Conservation (phyloP, 2,113 vertebrate species). For the Oxyruncus cristatus region DNA sequence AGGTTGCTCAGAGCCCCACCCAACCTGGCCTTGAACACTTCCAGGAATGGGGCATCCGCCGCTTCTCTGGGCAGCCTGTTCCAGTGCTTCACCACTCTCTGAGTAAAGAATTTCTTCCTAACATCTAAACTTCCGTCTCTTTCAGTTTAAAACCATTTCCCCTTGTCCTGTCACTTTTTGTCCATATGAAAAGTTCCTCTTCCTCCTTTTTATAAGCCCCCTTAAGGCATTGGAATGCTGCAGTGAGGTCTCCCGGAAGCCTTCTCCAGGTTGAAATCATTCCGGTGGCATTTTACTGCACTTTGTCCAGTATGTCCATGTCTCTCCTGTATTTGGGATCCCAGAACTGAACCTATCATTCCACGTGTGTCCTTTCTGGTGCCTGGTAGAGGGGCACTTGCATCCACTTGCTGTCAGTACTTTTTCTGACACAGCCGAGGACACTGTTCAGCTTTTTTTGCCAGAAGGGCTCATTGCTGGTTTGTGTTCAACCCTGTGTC, state of each 20-base stretch:
- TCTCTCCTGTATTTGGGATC: background rate
- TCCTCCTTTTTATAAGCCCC: background rate
- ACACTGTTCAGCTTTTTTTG: background rate
- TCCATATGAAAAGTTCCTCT: background rate
- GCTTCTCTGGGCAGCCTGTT: background rate
- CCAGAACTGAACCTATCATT: background rate
- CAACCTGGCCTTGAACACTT: background rate
- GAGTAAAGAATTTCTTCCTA: background rate
- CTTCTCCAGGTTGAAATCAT: background rate
- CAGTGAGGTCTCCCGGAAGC: background rate
- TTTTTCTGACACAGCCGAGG: background rate
- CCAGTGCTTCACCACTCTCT: background rate
- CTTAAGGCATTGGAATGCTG: background rate
- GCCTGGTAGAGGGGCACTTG: background rate
- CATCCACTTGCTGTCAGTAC: background rate
- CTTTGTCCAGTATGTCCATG: background rate
- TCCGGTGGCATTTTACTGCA: background rate
- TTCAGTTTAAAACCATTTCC: rapidly evolving
- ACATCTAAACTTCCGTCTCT: background rate
- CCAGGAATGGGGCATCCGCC: background rate
- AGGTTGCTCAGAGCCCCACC: background rate
- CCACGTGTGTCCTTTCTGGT: background rate
- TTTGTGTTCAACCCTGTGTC: background rate
- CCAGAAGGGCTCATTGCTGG: background rate
- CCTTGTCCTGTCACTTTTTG: background rate